Percentiles rank a stretch among this genome's conserved stretches.
phyloP scores from a whole-genome alignment of 2,797 vertebrate species.

The Falco berigora region DNA sequence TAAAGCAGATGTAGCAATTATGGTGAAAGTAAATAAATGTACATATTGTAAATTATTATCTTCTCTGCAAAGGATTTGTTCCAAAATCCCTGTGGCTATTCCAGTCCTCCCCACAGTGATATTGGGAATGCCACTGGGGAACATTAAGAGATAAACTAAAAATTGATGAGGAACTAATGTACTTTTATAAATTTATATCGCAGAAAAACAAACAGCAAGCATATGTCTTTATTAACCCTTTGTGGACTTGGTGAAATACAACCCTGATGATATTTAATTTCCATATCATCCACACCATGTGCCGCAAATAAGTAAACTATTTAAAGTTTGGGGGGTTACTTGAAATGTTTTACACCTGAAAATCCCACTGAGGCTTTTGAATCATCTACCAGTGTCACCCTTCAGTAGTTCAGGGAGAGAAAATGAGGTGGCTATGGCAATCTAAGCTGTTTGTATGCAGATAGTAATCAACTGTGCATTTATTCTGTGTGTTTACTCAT shows the following conservation, averaged over 20 bases:
- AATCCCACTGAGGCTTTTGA: background rate
- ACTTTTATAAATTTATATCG: background rate
- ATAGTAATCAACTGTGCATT: background rate
- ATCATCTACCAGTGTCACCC: background rate
- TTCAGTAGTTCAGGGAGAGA: background rate
- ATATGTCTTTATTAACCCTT: background rate
- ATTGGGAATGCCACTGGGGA: background rate
- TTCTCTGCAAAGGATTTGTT: background rate
- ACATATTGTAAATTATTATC: conserved; percentile 8
- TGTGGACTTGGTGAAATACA: background rate
- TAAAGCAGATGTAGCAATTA: conserved; percentile 25
- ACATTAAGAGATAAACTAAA: background rate
- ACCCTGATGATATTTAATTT: background rate
- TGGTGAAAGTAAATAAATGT: conserved; percentile 3
- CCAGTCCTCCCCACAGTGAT: background rate
- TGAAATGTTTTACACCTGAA: background rate
- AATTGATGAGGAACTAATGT: conserved; percentile 7
- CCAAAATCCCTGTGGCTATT: background rate
- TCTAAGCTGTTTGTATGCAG: background rate
- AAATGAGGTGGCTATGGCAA: background rate
- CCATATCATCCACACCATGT: background rate
- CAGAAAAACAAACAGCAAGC: background rate
- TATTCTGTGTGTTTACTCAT: background rate
- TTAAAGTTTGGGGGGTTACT: background rate
- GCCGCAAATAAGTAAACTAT: background rate